A percentile compares a stretch with the other conserved stretches of the same genome.
Evolutionary conservation across 2,113 vertebrate species (phyloP).

Genomic region (Zapornia atra): DNA sequence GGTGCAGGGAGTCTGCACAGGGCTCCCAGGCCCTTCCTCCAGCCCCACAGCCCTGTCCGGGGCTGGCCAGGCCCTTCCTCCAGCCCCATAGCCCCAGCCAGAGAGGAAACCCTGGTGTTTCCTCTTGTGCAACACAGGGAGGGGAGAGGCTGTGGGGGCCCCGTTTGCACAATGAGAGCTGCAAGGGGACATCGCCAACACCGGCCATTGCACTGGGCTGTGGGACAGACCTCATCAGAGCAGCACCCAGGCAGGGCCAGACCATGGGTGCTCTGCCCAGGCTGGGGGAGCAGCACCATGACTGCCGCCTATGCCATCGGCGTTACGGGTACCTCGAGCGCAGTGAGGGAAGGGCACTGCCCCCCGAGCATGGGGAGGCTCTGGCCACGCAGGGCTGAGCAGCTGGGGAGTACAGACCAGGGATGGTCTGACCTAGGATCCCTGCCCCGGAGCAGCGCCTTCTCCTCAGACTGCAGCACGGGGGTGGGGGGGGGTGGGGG

Average conservation of each 20-base stretch:
- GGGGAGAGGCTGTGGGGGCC: not conserved
- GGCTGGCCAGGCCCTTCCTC: not conserved
- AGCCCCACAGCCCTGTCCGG: no score
- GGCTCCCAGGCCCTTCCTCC: no score
- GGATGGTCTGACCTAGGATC: rapidly evolving
- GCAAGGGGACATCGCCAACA: not conserved
- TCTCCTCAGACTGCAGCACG: not conserved
- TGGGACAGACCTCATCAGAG: not conserved
- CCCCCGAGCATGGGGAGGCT: not conserved
- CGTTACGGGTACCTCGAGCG: rapidly evolving
- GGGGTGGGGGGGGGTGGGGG: no score
- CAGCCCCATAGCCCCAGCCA: not conserved
- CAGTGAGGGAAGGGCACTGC: rapidly evolving
- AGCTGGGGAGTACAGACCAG: no score
- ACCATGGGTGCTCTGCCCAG: not conserved
- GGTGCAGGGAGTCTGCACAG: not conserved
- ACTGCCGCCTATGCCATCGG: not conserved
- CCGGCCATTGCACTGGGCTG: no score
- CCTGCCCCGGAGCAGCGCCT: not conserved
- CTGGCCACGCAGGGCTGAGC: not conserved
- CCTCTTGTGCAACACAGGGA: not conserved
- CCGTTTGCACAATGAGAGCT: not conserved
- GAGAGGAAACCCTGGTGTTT: not conserved
- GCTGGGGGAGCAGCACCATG: not conserved
- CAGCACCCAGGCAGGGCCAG: not conserved